Evolutionary conservation across 2,113 vertebrate genomes (phyloP).

Genomic region (Brachionichthys hirsutus): DNA sequence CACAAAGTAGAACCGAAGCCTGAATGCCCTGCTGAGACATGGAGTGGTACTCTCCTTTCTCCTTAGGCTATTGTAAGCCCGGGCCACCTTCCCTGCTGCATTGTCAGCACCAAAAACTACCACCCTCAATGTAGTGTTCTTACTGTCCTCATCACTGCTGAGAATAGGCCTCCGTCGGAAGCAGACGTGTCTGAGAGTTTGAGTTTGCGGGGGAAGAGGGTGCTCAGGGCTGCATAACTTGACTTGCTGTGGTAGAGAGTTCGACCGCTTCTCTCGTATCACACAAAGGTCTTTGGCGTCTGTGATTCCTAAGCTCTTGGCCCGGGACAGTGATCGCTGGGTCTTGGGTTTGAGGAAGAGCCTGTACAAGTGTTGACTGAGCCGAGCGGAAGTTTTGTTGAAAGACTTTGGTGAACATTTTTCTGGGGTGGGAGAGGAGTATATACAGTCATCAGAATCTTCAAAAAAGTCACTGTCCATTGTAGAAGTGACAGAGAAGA

Average conservation of each 20-base stretch:
- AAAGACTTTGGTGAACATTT: slow-evolving; percentile 39
- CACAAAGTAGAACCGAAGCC: slow-evolving; percentile 90
- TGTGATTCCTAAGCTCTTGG: slow-evolving; percentile 85
- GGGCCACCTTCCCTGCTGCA: slow-evolving; percentile 91
- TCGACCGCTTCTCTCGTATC: slow-evolving; percentile 84
- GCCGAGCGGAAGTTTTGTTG: slow-evolving; percentile 61
- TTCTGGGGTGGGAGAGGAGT: slow-evolving; percentile 42
- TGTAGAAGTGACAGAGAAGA: slow-evolving; percentile 84
- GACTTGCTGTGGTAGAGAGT: slow-evolving; percentile 87
- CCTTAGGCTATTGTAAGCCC: slow-evolving; percentile 89
- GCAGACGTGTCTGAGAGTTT: slow-evolving; percentile 68
- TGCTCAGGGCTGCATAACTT: slow-evolving; percentile 55
- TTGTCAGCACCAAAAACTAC: slow-evolving; percentile 94
- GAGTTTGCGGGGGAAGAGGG: slow-evolving; percentile 14
- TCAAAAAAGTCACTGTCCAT: slow-evolving; percentile 90
- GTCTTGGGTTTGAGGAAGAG: slow-evolving; percentile 86
- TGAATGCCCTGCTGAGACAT: slow-evolving; percentile 86
- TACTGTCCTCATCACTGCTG: slow-evolving; percentile 85
- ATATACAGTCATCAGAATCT: slow-evolving; percentile 83
- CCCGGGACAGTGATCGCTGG: slow-evolving; percentile 75
- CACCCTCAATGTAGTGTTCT: slow-evolving; percentile 82
- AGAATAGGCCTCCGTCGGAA: slow-evolving; percentile 87
- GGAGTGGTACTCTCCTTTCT: slow-evolving; percentile 84
- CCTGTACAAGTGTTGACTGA: slow-evolving; percentile 83
- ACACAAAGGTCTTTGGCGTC: slow-evolving; percentile 62